These are phyloP conservation scores for Parapristionchus giblindavisi DNA, from an alignment of 2,888 invertebrate species.

Conservation along the genomic window DNA sequence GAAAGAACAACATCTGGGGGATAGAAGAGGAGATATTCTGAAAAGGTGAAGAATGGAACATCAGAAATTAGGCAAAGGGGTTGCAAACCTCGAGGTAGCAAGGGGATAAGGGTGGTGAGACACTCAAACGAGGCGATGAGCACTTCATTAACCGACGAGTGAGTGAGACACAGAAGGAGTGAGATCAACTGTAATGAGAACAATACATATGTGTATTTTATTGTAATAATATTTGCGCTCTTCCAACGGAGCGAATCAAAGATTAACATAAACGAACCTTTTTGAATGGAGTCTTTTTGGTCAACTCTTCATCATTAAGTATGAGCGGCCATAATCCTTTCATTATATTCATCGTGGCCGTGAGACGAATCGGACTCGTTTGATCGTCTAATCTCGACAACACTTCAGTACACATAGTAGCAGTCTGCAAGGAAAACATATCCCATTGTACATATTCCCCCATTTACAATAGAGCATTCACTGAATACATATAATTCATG, in stretches of 20 bases:
- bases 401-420: conserved; percentile 4
- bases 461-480: no score
- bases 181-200: conserved; percentile 23
- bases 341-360: conserved; percentile 28
- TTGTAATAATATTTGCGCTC: not conserved
- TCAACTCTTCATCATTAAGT: conserved; percentile 15
- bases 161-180: conserved; percentile 37
- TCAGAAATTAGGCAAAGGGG: not conserved
- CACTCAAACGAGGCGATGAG: conserved; percentile 38
- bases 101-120: conserved; percentile 19
- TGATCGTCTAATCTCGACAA: conserved; percentile 29
- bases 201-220: not conserved
- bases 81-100: conserved; percentile 17
- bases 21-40: conserved; percentile 31
- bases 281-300: not conserved
- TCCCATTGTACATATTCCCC: not conserved
- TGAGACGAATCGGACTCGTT: conserved; percentile 10
- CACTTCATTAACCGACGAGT: conserved; percentile 34
- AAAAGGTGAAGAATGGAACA: not conserved
- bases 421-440: conserved; percentile 1
- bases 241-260: no score
- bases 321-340: conserved; percentile 18
- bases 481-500: no score
- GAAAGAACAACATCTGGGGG: conserved; percentile 32
- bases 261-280: conserved; percentile 8